A percentile compares a stretch with the other conserved stretches of the same genome.
Conservation (phyloP, 2,113 vertebrate species). For the Oncorhynchus clarkii region DNA sequence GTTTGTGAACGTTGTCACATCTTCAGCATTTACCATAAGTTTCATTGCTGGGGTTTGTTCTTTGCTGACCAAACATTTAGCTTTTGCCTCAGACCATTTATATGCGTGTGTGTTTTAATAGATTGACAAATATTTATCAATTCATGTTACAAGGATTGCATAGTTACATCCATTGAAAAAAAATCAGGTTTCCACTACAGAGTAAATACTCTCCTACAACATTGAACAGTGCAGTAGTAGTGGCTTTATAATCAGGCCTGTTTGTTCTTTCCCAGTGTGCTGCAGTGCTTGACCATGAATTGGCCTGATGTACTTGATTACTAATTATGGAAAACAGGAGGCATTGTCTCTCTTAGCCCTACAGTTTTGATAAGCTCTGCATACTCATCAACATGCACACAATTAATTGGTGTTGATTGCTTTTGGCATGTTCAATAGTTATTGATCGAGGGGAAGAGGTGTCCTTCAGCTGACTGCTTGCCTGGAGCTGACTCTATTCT, state of each 20-base stretch:
- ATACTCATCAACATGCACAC: conserved; percentile 6
- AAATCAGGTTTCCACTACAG: neutral
- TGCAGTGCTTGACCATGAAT: neutral
- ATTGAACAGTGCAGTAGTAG: neutral
- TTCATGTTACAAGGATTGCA: too few species aligned
- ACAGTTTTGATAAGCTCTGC: conserved; percentile 9
- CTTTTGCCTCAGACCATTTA: neutral
- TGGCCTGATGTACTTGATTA: neutral
- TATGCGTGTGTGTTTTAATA: neutral
- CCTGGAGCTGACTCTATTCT: conserved; percentile 1
- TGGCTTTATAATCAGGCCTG: neutral
- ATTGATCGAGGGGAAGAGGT: neutral
- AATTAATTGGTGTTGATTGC: conserved; percentile 7
- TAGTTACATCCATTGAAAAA: neutral
- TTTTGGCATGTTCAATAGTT: conserved; percentile 8
- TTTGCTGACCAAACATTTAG: neutral
- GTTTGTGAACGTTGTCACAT: too few species aligned
- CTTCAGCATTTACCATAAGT: neutral
- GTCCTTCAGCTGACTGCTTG: neutral
- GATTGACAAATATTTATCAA: neutral
- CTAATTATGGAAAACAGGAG: conserved; percentile 1
- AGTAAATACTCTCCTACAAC: neutral
- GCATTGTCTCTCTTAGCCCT: neutral
- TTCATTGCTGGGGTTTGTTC: neutral
- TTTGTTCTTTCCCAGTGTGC: neutral